phyloP scores from a whole-genome alignment of 1,140 invertebrate genomes.

The Drosophila subpulchrella region DNA sequence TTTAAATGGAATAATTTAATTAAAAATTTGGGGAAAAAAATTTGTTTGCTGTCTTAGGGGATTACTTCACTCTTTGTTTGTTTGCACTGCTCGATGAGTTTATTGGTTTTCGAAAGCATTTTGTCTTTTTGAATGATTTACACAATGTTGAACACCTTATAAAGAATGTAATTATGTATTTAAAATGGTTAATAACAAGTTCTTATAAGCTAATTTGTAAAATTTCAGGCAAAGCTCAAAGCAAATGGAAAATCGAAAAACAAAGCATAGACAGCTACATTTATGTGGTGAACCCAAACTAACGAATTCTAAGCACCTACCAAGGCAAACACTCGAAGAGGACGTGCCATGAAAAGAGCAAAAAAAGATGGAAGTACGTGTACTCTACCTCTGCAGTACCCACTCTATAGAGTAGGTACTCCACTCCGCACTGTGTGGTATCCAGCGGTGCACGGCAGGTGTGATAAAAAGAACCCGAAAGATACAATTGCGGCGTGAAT shows the following conservation, averaged over 20 bases:
- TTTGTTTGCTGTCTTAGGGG: conserved; percentile 9
- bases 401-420: conserved; percentile 23
- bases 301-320: conserved; percentile 53
- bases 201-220: no score
- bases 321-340: conserved; percentile 52
- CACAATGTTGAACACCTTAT: no score
- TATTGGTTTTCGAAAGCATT: neutral
- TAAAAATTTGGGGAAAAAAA: conserved; percentile 41
- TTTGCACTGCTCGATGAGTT: neutral
- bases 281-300: conserved; percentile 18
- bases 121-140: no score
- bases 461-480: conserved; percentile 65
- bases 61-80: conserved; percentile 29
- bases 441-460: conserved; percentile 69
- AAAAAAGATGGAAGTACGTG: conserved; percentile 45
- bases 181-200: neutral
- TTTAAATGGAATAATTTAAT: conserved; percentile 58
- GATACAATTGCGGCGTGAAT: conserved; percentile 54
- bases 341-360: conserved; percentile 53
- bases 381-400: conserved; percentile 20
- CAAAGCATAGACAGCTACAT: neutral
- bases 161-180: no score
- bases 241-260: neutral
- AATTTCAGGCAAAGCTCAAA: neutral
- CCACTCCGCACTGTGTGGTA: conserved; percentile 42